Conservation (phyloP, 2,888 invertebrate species). For the Cecidostiba fungosa region DNA sequence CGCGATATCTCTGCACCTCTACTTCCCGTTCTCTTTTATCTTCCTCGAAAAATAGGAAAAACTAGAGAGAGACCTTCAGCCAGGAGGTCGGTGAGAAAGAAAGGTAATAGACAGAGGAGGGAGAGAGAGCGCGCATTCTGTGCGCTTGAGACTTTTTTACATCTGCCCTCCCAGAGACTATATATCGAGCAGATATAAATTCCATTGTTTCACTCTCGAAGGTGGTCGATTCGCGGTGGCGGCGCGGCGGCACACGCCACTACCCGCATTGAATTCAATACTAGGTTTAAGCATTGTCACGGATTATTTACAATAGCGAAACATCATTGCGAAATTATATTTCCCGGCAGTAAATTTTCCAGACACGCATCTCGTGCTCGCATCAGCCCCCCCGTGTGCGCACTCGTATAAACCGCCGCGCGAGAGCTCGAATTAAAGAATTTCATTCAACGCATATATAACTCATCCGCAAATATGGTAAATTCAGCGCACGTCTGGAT, state of each 20-base stretch:
- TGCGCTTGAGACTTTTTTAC: slow-evolving; percentile 39
- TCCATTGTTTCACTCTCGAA: slow-evolving; percentile 68
- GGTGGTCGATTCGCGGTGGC: slow-evolving; percentile 65
- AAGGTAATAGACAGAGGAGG: slow-evolving; percentile 21
- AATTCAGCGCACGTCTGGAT: not conserved
- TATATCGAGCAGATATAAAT: slow-evolving; percentile 68
- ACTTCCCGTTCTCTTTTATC: slow-evolving; percentile 54
- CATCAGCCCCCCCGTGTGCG: not conserved
- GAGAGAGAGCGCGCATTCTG: slow-evolving; percentile 22
- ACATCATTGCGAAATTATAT: slow-evolving; percentile 63
- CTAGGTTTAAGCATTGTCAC: slow-evolving; percentile 60
- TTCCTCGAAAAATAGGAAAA: slow-evolving; percentile 50
- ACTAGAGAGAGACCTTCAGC: not conserved
- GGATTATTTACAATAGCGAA: slow-evolving; percentile 62
- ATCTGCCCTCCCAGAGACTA: slow-evolving; percentile 30
- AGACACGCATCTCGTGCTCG: slow-evolving; percentile 38
- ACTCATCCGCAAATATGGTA: not conserved
- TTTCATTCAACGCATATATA: not conserved
- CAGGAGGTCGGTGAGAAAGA: slow-evolving; percentile 5
- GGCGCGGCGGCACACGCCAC: slow-evolving; percentile 33
- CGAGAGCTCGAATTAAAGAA: not conserved
- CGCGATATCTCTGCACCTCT: slow-evolving; percentile 60
- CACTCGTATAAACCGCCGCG: not conserved
- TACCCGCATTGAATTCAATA: slow-evolving; percentile 68
- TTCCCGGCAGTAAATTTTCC: slow-evolving; percentile 57